Evolutionary conservation across 2,888 invertebrate species (phyloP).

Genomic region (Apamea sordens): DNA sequence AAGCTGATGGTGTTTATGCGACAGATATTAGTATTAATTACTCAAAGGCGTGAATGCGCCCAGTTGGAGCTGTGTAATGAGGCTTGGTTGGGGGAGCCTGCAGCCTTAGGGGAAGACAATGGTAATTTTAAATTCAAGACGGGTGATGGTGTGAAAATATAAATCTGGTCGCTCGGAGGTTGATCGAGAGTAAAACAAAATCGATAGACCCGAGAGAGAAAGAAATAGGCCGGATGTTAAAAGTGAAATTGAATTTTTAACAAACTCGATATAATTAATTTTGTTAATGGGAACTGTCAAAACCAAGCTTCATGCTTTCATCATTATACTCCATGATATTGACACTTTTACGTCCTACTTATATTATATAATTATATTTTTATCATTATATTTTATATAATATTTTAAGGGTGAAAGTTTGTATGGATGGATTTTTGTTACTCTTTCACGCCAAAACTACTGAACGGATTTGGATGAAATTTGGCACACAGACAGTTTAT

Average conservation of each 20-base stretch:
- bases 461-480: too few species aligned
- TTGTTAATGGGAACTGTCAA: conserved; percentile 50
- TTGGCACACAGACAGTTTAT: too few species aligned
- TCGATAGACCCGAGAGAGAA: neutral
- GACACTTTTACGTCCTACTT: conserved; percentile 12
- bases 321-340: conserved; percentile 12
- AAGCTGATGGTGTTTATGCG: conserved; percentile 39
- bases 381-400: too few species aligned
- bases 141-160: conserved; percentile 52
- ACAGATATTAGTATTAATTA: conserved; percentile 60
- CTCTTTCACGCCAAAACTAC: too few species aligned
- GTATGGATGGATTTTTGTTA: too few species aligned
- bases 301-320: conserved; percentile 18
- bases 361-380: too few species aligned
- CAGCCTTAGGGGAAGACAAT: conserved; percentile 50
- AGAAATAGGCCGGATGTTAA: neutral
- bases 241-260: conserved; percentile 25
- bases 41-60: conserved; percentile 57
- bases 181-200: conserved; percentile 7
- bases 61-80: conserved; percentile 61
- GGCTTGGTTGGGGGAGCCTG: conserved; percentile 51
- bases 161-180: conserved; percentile 7
- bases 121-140: conserved; percentile 47
- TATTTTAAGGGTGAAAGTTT: too few species aligned
- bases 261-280: conserved; percentile 30